phyloP scores from a whole-genome alignment of 2,113 vertebrate genomes.

The Pygathrix nemaeus region DNA sequence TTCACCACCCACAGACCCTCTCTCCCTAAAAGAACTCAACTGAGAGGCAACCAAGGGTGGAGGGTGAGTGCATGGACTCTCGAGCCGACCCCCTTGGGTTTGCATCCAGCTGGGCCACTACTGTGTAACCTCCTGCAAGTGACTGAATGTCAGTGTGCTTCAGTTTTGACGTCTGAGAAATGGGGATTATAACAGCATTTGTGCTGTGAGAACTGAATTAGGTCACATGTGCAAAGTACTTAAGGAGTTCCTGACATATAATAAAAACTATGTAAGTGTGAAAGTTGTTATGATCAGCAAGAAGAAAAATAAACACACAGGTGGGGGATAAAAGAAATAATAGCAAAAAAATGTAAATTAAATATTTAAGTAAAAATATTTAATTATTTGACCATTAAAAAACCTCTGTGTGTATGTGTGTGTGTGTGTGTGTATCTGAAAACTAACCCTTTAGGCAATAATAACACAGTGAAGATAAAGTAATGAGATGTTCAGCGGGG shows the following conservation, averaged over 20 bases:
- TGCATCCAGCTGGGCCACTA: neutral
- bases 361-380: neutral
- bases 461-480: neutral
- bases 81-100: neutral
- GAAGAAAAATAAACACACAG: neutral
- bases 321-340: neutral
- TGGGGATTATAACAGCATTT: neutral
- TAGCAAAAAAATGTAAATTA: neutral
- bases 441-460: neutral
- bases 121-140: neutral
- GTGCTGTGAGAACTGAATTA: neutral
- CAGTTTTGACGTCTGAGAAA: neutral
- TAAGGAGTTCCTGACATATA: neutral
- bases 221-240: neutral
- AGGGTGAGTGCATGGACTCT: neutral
- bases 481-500: neutral
- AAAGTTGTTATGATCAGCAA: neutral
- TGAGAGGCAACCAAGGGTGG: neutral
- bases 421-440: neutral
- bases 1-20: neutral
- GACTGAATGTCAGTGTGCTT: neutral
- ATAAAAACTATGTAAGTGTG: neutral
- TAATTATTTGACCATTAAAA: neutral
- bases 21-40: neutral
- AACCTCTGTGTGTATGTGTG: neutral